A percentile compares a stretch with the other conserved stretches of the same genome.
Evolutionary conservation across 2,888 invertebrate species (phyloP).

Genomic region (Lithodes maja): DNA sequence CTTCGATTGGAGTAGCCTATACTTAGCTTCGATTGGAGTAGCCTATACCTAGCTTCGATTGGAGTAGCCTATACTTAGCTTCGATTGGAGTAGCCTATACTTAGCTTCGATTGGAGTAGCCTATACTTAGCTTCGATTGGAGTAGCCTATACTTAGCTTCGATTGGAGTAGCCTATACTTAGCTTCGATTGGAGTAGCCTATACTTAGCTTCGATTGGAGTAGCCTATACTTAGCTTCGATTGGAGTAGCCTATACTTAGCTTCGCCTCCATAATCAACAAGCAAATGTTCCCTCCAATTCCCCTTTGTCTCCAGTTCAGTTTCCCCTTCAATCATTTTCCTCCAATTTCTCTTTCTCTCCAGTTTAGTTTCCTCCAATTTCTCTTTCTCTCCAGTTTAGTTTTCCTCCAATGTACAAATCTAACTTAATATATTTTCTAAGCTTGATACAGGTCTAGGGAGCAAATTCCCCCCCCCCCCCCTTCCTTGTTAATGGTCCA

Average conservation of each 20-base stretch:
- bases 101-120: background rate
- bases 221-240: background rate
- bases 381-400: background rate
- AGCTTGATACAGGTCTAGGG: background rate
- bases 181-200: background rate
- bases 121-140: background rate
- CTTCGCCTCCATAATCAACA: background rate
- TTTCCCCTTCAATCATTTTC: background rate
- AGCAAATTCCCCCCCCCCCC: too few species aligned
- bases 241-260: background rate
- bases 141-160: background rate
- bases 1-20: background rate
- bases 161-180: background rate
- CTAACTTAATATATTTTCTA: background rate
- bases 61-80: background rate
- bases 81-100: background rate
- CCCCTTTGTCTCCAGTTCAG: background rate
- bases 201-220: background rate
- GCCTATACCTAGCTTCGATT: background rate
- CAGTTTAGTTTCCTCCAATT: background rate
- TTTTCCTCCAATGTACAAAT: background rate
- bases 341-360: background rate
- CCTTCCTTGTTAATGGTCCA: too few species aligned
- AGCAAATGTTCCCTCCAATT: background rate
- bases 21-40: background rate